Conservation (phyloP, 2,888 invertebrate species). For the Horisme vitalbata region DNA sequence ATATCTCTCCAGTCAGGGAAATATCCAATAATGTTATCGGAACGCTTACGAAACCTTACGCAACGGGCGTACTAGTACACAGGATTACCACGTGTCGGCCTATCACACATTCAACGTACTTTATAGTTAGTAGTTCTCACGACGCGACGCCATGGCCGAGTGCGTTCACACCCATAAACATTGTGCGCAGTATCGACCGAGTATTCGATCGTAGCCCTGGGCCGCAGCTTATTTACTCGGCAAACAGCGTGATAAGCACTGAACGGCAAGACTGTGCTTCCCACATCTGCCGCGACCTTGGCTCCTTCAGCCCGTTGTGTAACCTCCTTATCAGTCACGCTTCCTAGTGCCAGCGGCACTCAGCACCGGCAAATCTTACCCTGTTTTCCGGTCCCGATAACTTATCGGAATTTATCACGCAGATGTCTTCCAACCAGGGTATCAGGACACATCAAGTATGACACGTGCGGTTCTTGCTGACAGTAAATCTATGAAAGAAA, state of each 20-base stretch:
- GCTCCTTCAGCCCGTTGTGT: constrained; percentile 70
- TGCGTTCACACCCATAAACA: constrained; percentile 72
- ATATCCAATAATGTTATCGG: constrained; percentile 27
- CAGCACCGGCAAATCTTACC: constrained; percentile 64
- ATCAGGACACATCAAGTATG: constrained; percentile 21
- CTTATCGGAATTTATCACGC: constrained; percentile 52
- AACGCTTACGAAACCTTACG: constrained; percentile 43
- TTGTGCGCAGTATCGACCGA: constrained; percentile 51
- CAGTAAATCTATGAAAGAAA: constrained; percentile 37
- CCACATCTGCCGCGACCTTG: constrained; percentile 81
- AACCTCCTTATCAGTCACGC: constrained; percentile 77
- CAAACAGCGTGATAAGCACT: constrained; percentile 76
- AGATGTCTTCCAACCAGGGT: constrained; percentile 46
- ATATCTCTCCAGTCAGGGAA: neutral
- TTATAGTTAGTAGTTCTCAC: constrained; percentile 69
- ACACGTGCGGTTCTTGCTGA: constrained; percentile 42
- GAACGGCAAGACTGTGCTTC: constrained; percentile 75
- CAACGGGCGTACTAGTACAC: constrained; percentile 32
- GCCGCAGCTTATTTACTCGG: constrained; percentile 70
- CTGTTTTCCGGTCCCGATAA: constrained; percentile 75
- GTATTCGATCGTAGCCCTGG: constrained; percentile 48
- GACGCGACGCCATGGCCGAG: constrained; percentile 58
- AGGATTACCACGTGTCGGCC: constrained; percentile 62
- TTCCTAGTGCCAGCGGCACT: constrained; percentile 56
- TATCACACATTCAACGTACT: constrained; percentile 56